Evolutionary conservation across 2,888 invertebrate genomes (phyloP).

Genomic region (Scotopteryx bipunctaria): DNA sequence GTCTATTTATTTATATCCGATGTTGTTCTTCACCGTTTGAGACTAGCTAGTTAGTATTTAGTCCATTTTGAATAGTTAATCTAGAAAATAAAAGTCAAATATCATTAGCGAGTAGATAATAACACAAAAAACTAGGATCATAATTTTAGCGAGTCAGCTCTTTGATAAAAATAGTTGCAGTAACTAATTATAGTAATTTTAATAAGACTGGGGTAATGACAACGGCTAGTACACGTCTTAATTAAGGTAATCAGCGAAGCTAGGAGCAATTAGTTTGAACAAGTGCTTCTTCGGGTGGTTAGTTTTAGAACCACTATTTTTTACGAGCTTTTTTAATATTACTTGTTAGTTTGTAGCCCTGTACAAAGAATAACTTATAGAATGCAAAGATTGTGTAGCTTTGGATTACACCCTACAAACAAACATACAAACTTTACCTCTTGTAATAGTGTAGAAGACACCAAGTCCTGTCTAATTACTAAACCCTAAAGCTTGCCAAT

Average conservation of each 20-base stretch:
- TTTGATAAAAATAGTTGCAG: constrained; percentile 1
- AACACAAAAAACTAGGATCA: constrained; percentile 2
- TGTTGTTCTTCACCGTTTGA: too few species aligned
- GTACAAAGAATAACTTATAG: too few species aligned
- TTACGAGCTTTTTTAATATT: too few species aligned
- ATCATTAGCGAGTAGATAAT: too few species aligned
- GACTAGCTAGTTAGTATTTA: too few species aligned
- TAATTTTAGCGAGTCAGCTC: background rate
- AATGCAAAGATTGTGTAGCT: too few species aligned
- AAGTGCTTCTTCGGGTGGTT: background rate
- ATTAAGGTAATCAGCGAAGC: constrained; percentile 18
- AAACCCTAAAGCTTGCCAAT: background rate
- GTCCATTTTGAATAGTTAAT: too few species aligned
- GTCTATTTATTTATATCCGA: too few species aligned
- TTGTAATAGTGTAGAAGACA: too few species aligned
- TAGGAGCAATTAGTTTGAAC: constrained; percentile 8
- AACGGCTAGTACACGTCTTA: constrained; percentile 13
- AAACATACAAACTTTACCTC: too few species aligned
- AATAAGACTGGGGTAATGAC: constrained; percentile 21
- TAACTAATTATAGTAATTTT: constrained; percentile 13
- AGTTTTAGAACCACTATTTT: background rate
- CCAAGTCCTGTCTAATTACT: constrained; percentile 10
- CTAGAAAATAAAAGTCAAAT: background rate
- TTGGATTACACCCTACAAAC: too few species aligned
- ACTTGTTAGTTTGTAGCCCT: too few species aligned